Evolutionary conservation across 1,140 invertebrate genomes (phyloP), one percentile per base, ranked within the genome.

Genomic region (Hypsibius dujardini): DNA sequence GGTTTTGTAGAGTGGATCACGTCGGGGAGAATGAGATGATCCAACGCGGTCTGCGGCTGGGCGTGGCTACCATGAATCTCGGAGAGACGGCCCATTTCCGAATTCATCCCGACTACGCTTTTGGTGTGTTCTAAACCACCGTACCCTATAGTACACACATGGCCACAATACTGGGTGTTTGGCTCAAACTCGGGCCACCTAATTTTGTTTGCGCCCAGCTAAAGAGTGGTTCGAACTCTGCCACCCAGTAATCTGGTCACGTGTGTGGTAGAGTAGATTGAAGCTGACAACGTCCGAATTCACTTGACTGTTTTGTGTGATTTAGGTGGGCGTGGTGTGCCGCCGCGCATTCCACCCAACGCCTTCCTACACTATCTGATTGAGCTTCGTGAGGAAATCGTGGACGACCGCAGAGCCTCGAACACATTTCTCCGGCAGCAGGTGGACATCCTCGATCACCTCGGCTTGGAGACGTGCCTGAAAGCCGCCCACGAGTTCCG

Each of bases 401-500:
- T 12, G 12, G 12, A 12, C 62, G 62, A 67, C 62, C 12, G 42
- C 7, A 67, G 45, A 45, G 62, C 62, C 42, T 67, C 62, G 12
- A 15, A 12, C 62, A 12, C 3, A 45, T 67, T 67, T 42, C 12
- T 67, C 45, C 62, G 62, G 12, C 62, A 67, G 62, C 62, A 12
- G 12, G 62, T 15, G 7, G 62, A 67, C 42, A 45, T 45, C 62
- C 12, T 15, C 12, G 62, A 12, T 15, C 12, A 67, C 62, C 42
- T 67, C 12, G 62, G 62, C 3, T 67, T 67, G 3, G 62, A 67
- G 3, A 42, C 45, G 62, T 67, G 62, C 62, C 45, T 15, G 3
- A 67, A 42, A 67, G 62, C 62, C 42, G 62, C 62, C 3, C 12
- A 12, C 12, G 62, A 67, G 42, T 67, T 67, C 45, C 62, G 62